These are phyloP conservation scores for Delphinus delphis DNA, from an alignment of 2,113 vertebrate genomes.

Conservation along the genomic window DNA sequence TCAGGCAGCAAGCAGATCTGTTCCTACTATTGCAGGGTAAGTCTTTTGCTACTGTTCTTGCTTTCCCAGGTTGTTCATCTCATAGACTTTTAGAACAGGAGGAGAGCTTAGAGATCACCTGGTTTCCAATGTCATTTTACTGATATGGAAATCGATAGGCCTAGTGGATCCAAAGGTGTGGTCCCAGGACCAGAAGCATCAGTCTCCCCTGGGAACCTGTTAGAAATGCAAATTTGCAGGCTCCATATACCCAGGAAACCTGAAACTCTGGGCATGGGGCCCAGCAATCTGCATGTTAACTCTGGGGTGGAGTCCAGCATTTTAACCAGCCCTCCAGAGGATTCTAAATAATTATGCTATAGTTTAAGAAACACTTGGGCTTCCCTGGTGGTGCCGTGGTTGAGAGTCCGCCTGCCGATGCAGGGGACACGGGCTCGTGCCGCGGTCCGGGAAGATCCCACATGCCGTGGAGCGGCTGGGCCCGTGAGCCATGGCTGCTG, in stretches of 20 bases:
- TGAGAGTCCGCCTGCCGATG: too few relatives aligned
- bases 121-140: not conserved
- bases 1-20: too few relatives aligned
- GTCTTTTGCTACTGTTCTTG: not conserved
- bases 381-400: too few relatives aligned
- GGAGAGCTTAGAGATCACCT: not conserved
- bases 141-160: not conserved
- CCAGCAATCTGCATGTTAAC: not conserved
- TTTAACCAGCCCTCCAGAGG: not conserved
- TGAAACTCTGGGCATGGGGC: not conserved
- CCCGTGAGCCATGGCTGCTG: too few relatives aligned
- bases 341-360: not conserved
- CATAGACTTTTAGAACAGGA: not conserved
- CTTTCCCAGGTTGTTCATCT: not conserved
- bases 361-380: not conserved
- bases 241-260: not conserved
- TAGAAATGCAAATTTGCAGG: not conserved
- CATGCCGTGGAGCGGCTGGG: too few relatives aligned
- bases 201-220: not conserved
- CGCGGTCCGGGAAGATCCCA: too few relatives aligned
- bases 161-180: not conserved
- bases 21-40: not conserved
- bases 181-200: not conserved
- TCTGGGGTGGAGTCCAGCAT: not conserved
- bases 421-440: too few relatives aligned